Evolutionary conservation across 2,888 invertebrate species (phyloP), one percentile per base, ranked within the genome.

Genomic region (Sussaba pulchella): DNA sequence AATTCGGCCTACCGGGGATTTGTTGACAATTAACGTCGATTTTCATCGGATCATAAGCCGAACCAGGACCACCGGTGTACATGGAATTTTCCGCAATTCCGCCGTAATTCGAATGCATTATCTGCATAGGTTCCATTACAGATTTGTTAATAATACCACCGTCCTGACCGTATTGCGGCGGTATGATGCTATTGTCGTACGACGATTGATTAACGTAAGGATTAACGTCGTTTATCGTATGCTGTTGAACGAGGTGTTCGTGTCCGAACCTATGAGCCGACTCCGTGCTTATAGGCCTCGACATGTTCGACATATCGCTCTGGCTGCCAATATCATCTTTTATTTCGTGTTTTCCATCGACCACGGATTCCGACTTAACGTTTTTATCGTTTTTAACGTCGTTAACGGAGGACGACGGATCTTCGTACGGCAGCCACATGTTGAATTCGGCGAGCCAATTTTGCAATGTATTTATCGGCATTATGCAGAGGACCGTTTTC

Each of bases 391-490:
- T 84, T 26, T 83, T 83, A 45, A 50, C 39, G 9, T 84, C 83
- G 52, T 83, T 73, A 19, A 24, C 43, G 0, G 63, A 70, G 6
- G 85, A 82, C 71, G 86, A 83, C 2, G 91, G 89, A 0, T 95
- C 94, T 74, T 96, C 96, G 39, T 95, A 92, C 0, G 99, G 99
- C 74, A 98, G 93, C 99, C 99, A 99, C 96, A 98, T 97, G 90
- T 99, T 98, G 91, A 98, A 99, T 92, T 99, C 99, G 1, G 98
- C 96, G 87, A 97, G 93, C 99, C 99, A 99, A 93, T 99, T 99
- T 92, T 99, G 99, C 82, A 99, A 93, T 0, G 99, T 99, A 92
- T 99, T 99, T 78, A 99, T 99, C 8, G 99, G 99, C 95, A 99
- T 99, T 84, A 99, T 99, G 89, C 98, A 97, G 45, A 99, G 93